A percentile compares a stretch with the other conserved stretches of the same genome.
Conservation (phyloP, 2,797 vertebrate genomes). For the Cottoperca gobio region DNA sequence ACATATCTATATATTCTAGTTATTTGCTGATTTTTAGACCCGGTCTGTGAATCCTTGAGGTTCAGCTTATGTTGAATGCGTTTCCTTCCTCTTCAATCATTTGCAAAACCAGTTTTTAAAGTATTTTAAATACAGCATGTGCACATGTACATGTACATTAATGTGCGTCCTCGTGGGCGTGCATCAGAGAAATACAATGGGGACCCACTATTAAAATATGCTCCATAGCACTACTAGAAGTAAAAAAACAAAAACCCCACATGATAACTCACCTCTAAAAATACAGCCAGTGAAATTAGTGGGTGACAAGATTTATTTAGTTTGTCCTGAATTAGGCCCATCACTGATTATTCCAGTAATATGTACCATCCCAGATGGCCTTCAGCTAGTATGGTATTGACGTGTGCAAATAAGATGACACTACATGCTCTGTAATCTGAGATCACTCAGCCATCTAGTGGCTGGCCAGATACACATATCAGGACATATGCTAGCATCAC, state of each 20-base stretch:
- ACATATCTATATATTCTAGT: neutral
- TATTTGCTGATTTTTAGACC: neutral
- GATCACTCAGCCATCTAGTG: neutral
- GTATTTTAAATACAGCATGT: neutral
- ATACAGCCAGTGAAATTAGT: neutral
- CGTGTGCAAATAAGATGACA: neutral
- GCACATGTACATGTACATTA: neutral
- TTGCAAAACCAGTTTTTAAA: neutral
- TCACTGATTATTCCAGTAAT: neutral
- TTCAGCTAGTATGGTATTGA: neutral
- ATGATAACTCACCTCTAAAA: neutral
- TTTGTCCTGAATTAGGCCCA: neutral
- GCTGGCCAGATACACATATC: neutral
- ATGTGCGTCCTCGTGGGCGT: no score
- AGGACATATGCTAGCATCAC: neutral
- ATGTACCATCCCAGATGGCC: neutral
- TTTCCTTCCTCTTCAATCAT: neutral
- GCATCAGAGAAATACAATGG: neutral
- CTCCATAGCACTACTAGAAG: neutral
- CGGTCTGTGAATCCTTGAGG: neutral
- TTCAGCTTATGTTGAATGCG: neutral
- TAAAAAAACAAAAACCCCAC: no score
- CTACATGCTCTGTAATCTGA: neutral
- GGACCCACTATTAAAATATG: neutral
- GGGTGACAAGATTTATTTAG: neutral